Evolutionary conservation across 2,888 invertebrate genomes (phyloP), one percentile per base, ranked within the genome.

Genomic region (Merodon equestris): DNA sequence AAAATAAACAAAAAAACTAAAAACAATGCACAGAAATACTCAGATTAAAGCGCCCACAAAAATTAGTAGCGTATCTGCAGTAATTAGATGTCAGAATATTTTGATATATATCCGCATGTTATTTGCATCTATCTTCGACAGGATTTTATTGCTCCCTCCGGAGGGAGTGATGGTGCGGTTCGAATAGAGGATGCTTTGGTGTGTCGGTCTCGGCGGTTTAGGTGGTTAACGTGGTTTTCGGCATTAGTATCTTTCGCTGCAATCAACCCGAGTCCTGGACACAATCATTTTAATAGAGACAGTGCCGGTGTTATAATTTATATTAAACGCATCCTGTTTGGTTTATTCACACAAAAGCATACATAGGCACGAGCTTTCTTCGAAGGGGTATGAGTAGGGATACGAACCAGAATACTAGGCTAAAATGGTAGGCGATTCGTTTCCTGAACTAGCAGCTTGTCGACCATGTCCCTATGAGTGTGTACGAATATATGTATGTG

Each of bases 211-310:
- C 27, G 45, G 71, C 58, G 75, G 75, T 60, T 76, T 38, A 44
- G 71, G 63, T 48, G 64, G 75, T 60, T 76, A 19, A 44, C 64
- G 63, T 48, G 64, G 75, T 70, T 76, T 58, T 76, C 53, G 60
- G 70, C 66, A 66, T 66, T 58, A 54, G 64, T 73, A 73, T 66
- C 66, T 73, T 54, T 73, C 45, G 64, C 54, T 76, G 50, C 60
- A 64, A 73, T 76, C 58, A 71, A 76, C 71, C 64, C 48, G 47
- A 14, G 27, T 27, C 60, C 70, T 85, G 86, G 86, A 86, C 85
- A 86, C 87, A 86, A 87, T 87, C 86, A 85, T 86, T 86, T 87
- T 86, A 87, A 86, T 86, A 86, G 86, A 87, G 85, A 86, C 85
- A 58, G 71, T 71, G 84, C 84, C 85, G 85, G 85, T 86, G 86